phyloP scores from a whole-genome alignment of 2,888 invertebrate species.

The Chymomyza fuscimana region DNA sequence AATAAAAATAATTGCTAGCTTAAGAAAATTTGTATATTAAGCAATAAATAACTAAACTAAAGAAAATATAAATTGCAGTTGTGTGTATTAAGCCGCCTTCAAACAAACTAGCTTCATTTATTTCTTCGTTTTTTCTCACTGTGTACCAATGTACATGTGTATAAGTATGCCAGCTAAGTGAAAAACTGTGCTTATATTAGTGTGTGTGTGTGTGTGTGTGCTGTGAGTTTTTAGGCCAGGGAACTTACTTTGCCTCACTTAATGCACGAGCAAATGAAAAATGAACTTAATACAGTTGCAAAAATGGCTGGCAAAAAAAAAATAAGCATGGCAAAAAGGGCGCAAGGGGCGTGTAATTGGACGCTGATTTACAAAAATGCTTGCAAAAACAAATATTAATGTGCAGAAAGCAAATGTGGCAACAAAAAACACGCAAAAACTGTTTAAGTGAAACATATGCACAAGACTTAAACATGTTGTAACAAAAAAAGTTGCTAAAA shows the following conservation, averaged over 20 bases:
- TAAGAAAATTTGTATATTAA: too few species aligned
- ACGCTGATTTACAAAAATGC: conserved; percentile 69
- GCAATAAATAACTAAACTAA: too few species aligned
- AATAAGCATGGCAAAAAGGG: background rate
- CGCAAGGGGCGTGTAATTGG: conserved; percentile 52
- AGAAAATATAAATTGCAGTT: too few species aligned
- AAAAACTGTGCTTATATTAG: conserved; percentile 53
- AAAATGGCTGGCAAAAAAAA: conserved; percentile 42
- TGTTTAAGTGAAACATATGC: background rate
- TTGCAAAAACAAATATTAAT: conserved; percentile 39
- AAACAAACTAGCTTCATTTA: too few species aligned
- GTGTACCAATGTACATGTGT: background rate
- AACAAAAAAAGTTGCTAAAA: background rate
- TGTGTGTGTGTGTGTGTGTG: conserved; percentile 5
- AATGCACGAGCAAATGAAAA: conserved; percentile 67
- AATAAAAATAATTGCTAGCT: too few species aligned
- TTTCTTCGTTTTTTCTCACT: too few species aligned
- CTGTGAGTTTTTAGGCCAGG: conserved; percentile 21
- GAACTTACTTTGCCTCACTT: conserved; percentile 54
- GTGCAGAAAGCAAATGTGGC: conserved; percentile 41
- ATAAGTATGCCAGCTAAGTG: conserved; percentile 47
- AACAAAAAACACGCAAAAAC: conserved; percentile 32
- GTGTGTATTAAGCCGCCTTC: too few species aligned
- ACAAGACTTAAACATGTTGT: background rate
- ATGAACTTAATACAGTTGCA: conserved; percentile 72